Conservation (phyloP, 2,113 vertebrate species). For the Balaeniceps rex region DNA sequence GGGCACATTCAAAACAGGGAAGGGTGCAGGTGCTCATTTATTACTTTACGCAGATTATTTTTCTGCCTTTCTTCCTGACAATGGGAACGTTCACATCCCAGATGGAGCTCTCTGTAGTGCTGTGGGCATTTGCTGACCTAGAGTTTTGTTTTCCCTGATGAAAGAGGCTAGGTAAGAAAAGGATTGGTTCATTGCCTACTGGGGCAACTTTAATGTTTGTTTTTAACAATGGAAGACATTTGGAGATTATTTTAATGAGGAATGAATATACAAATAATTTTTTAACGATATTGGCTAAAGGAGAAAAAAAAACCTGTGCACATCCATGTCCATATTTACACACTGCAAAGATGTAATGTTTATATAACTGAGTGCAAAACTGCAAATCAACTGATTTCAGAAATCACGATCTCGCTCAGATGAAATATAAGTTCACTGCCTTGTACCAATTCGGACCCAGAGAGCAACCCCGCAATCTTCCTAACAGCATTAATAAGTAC, state of each 20-base stretch:
- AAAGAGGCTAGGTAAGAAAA: not conserved
- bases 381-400: not conserved
- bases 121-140: conserved; percentile 38
- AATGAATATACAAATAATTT: not conserved
- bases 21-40: conserved; percentile 52
- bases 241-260: not conserved
- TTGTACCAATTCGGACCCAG: not conserved
- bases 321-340: not conserved
- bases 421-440: not conserved
- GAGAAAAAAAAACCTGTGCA: not conserved
- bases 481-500: not conserved
- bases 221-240: not conserved
- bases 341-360: not conserved
- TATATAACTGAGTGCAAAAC: not conserved
- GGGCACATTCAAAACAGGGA: conserved; percentile 5
- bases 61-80: conserved; percentile 52
- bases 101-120: conserved; percentile 20
- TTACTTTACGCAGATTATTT: conserved; percentile 19
- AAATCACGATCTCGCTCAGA: not conserved
- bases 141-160: conserved; percentile 13
- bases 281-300: not conserved
- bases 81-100: not conserved
- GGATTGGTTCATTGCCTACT: not conserved
- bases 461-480: not conserved
- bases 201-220: not conserved